These are phyloP conservation scores for Xiphorhynchus elegans DNA, from an alignment of 2,113 vertebrate genomes.

Conservation along the genomic window DNA sequence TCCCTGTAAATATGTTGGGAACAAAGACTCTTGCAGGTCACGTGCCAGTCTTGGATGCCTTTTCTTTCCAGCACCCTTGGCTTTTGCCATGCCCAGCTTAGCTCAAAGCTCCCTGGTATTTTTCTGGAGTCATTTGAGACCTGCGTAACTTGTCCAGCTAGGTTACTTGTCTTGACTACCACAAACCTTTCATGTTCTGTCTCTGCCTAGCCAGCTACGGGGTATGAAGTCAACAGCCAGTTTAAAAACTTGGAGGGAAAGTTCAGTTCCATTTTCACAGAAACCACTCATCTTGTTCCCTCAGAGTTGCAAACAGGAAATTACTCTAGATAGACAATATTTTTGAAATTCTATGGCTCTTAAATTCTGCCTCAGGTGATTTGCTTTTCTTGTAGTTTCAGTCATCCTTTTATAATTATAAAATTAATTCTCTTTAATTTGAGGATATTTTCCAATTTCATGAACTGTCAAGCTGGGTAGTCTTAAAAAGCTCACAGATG, in stretches of 20 bases:
- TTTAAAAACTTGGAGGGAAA: background rate
- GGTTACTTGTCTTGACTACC: background rate
- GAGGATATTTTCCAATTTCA: background rate
- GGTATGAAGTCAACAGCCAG: background rate
- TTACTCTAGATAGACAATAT: background rate
- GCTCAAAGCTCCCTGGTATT: background rate
- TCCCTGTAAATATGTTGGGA: background rate
- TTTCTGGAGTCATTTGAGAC: background rate
- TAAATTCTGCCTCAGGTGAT: background rate
- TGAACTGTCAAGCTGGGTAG: background rate
- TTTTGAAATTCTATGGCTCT: background rate
- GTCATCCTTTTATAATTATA: background rate
- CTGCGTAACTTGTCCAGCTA: background rate
- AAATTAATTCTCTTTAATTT: background rate
- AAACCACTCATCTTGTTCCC: background rate
- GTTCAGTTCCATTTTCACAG: background rate
- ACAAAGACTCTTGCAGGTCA: rapidly evolving
- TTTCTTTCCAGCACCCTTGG: background rate
- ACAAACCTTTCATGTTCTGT: background rate
- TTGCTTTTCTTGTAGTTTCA: background rate
- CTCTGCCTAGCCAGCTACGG: background rate
- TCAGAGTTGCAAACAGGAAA: background rate
- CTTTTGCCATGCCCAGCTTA: background rate
- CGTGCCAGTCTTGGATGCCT: rapidly evolving
- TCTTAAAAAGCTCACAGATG: background rate